Evolutionary conservation across 2,888 invertebrate species (phyloP).

Genomic region (Rhaphigaster nebulosa): DNA sequence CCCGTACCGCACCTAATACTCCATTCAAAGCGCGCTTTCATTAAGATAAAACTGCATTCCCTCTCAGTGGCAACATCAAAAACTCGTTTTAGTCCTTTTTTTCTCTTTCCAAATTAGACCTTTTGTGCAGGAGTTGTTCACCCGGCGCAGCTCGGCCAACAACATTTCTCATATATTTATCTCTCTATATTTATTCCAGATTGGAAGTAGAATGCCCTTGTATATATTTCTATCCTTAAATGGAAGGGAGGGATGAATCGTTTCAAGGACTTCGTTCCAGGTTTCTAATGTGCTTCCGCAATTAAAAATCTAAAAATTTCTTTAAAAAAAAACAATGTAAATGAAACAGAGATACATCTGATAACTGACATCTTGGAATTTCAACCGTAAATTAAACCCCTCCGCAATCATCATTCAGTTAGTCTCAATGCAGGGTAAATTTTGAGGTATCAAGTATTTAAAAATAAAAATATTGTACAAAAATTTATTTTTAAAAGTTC

Average conservation of each 20-base stretch:
- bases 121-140: neutral
- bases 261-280: neutral
- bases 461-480: too few relatives aligned
- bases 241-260: neutral
- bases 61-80: slow-evolving; percentile 31
- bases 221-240: neutral
- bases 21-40: slow-evolving; percentile 37
- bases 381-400: too few relatives aligned
- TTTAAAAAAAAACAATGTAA: too few relatives aligned
- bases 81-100: slow-evolving; percentile 41
- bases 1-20: slow-evolving; percentile 4
- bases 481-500: too few relatives aligned
- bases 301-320: too few relatives aligned
- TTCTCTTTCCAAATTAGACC: slow-evolving; percentile 41
- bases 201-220: neutral
- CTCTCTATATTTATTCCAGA: neutral
- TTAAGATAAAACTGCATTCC: slow-evolving; percentile 49
- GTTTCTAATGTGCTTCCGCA: too few relatives aligned
- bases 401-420: too few relatives aligned
- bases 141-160: neutral
- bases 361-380: too few relatives aligned
- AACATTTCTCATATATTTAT: slow-evolving; percentile 20
- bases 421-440: too few relatives aligned
- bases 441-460: too few relatives aligned
- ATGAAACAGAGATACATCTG: too few relatives aligned